Base-by-base conservation (phyloP, 2,113 vertebrate species). In the Seriola rivoliana region DNA sequence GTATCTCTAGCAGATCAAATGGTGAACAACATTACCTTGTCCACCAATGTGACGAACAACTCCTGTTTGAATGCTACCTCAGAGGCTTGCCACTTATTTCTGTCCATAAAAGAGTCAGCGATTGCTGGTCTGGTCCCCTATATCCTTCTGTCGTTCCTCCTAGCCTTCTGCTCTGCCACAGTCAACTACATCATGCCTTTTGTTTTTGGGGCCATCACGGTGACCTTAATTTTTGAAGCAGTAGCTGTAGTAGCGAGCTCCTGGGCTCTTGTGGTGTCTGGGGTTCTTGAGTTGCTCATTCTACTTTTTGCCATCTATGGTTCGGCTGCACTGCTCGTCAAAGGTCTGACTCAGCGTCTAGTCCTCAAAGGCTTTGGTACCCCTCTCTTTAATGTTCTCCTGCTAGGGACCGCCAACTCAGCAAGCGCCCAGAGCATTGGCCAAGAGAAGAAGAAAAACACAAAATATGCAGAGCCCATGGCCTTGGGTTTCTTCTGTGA, bases 101-200 rank as follows among this genome's bases (percentile, higher is more conserved):
- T 80, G 38, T 73, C 87, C 0, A 36, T 94, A 42, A 90, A 70
- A 17, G 94, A 97, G 76, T 94, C 96, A 0, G 95, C 94, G 0
- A 94, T 97, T 25, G 94, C 96, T 0, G 96, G 97, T 8, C 93
- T 98, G 50, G 90, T 97, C 29, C 94, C 96, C 2, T 97, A 96
- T 32, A 96, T 96, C 21, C 75, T 96, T 36, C 95, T 97, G 25
- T 96, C 96, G 10, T 95, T 96, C 57, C 85, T 97, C 74, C 90
- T 98, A 4, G 88, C 96, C 68, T 97, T 97, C 91, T 97, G 97
- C 90, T 97, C 97, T 0, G 97, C 96, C 88, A 97, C 96, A 0
- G 95, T 97, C 67, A 98, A 95, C 89, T 97, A 96, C 90, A 96
- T 98, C 90, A 97, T 97, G 97, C 97, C 95, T 32, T 97, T 97